A percentile compares a stretch with the other conserved stretches of the same genome.
These are phyloP conservation scores for Harpalus rubripes DNA, from an alignment of 2,888 invertebrate genomes.

Conservation along the genomic window DNA sequence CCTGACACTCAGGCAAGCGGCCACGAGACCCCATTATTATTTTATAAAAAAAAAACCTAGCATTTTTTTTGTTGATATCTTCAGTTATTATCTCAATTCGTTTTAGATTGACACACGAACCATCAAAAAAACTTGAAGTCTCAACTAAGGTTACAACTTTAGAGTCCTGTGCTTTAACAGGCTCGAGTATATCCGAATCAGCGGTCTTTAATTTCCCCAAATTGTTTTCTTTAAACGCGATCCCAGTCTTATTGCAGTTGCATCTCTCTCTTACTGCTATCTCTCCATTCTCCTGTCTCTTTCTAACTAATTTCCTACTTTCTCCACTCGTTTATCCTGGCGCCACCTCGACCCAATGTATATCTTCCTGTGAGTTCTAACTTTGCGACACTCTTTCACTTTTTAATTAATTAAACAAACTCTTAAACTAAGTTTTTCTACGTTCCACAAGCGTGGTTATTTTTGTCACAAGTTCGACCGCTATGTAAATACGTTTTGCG, in stretches of 20 bases:
- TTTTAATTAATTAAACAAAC: constrained; percentile 74
- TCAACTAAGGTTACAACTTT: neutral
- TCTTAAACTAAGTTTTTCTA: constrained; percentile 71
- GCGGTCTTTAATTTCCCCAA: constrained; percentile 70
- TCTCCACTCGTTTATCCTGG: constrained; percentile 60
- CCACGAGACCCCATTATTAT: no score
- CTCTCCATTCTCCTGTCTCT: constrained; percentile 62
- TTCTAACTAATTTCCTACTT: constrained; percentile 68
- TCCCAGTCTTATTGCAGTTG: constrained; percentile 72
- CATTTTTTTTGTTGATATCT: no score
- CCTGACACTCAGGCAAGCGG: no score
- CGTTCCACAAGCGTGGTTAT: constrained; percentile 68
- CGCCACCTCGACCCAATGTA: constrained; percentile 38
- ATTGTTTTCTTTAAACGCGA: constrained; percentile 74
- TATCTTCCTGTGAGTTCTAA: constrained; percentile 47
- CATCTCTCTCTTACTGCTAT: constrained; percentile 58
- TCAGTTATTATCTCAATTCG: no score
- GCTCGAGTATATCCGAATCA: constrained; percentile 38
- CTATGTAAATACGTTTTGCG: constrained; percentile 27
- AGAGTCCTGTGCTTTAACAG: neutral
- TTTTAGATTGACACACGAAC: no score
- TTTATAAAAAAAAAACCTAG: no score
- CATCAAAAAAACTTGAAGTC: neutral
- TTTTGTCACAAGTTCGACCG: constrained; percentile 17
- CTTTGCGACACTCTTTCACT: constrained; percentile 72